Evolutionary conservation across 2,113 vertebrate genomes (phyloP).

Genomic region (Crotophaga sulcirostris): DNA sequence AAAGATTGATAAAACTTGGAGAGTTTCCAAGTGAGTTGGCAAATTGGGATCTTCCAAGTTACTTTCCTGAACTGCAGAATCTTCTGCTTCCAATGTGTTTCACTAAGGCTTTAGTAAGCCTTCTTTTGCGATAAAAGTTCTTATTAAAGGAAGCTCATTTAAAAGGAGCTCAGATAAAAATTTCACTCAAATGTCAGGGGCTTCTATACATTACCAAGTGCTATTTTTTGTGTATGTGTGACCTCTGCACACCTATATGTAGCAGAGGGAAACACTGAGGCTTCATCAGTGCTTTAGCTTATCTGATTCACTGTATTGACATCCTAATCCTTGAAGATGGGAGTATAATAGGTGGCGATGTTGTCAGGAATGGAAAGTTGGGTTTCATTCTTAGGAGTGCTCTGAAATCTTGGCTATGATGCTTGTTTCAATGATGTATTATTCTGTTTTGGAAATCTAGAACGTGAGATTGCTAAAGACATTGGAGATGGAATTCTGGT

Average conservation of each 20-base stretch:
- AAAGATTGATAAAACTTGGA: not conserved
- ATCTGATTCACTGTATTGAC: too few relatives aligned
- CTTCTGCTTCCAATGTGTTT: not conserved
- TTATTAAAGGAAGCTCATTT: not conserved
- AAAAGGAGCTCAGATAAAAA: not conserved
- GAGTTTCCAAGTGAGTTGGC: not conserved
- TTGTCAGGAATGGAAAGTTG: not conserved
- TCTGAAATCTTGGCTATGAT: not conserved
- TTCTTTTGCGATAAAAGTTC: not conserved
- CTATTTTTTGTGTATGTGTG: accelerated
- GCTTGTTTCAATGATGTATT: not conserved
- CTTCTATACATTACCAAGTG: not conserved
- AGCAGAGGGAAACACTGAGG: not conserved
- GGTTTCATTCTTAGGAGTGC: not conserved
- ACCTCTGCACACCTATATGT: not conserved
- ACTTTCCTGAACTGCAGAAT: not conserved
- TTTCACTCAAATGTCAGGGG: not conserved
- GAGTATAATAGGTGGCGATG: accelerated
- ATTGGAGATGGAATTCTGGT: not conserved
- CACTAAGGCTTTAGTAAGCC: not conserved
- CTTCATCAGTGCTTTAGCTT: not conserved
- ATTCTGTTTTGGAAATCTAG: not conserved
- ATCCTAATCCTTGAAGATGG: not conserved
- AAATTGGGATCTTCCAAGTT: not conserved
- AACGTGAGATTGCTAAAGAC: not conserved